Evolutionary conservation across 2,797 vertebrate species (phyloP), one percentile per base, ranked within the genome.

Genomic region (Danio kyathit): DNA sequence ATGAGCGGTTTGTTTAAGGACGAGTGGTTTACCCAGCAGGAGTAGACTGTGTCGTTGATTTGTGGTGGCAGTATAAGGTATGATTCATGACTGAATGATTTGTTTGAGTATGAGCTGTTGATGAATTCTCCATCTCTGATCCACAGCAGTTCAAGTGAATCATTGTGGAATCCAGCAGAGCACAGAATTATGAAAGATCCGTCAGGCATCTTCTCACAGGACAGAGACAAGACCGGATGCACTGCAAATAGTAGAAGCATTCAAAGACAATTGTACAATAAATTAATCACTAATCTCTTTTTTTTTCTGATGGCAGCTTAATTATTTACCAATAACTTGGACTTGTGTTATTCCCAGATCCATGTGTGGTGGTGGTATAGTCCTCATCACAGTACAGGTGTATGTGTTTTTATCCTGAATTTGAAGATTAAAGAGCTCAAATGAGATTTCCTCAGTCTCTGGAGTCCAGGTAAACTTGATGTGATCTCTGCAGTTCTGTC

Each of bases 11-110:
- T 49, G 5, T 29, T 81, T 40, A 86, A 67, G 5, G 71, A 66
- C 0, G 79, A 76, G 52, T 83, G 79, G 71, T 83, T 86, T 44
- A 86, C 41, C 79, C 82, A 69, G 72, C 84, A 86, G 43, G 12
- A 43, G 66, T 63, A 82, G 21, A 83, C 56, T 19, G 14, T 51
- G 38, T 75, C 43, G 14, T 7, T 49, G 14, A 7, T 61, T 9
- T 43, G 10, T 72, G 78, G 13, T 2, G 56, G 48, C 2, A 83
- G n/a, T 3, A 56, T 40, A 17, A 81, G 65, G 19, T 79, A 81
- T 5, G 70, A 82, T 5, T 40, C 59, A 48, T 80, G 29, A 5
- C 11, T 81, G 2, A 65, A 76, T 6, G 7, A 43, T 1, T 60
- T n/a, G 2, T 79, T 12, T 14, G 54, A n/a, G 54, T 16, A 11